Conservation (phyloP, 2,888 invertebrate genomes). For the Scaptodrosophila latifasciaeformis region DNA sequence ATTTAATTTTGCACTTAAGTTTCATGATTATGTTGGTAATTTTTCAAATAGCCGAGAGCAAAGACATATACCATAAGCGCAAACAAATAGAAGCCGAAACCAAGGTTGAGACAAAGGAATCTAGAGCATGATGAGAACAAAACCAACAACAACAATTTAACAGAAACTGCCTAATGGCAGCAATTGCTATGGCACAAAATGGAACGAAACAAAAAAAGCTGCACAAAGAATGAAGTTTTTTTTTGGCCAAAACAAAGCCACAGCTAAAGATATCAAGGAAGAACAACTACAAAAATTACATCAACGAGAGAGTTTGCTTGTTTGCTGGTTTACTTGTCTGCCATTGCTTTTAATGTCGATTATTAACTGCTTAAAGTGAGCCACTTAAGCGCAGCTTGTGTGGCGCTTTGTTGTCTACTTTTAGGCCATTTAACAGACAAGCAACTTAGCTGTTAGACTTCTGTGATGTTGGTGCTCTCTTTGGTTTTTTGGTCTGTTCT, state of each 20-base stretch:
- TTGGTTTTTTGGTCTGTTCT: no score
- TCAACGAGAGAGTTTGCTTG: no score
- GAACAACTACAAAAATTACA: no score
- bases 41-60: constrained; percentile 22
- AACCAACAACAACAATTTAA: constrained; percentile 21
- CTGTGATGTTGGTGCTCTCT: constrained; percentile 3
- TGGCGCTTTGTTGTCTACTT: constrained; percentile 50
- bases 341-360: constrained; percentile 56
- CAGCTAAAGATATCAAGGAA: constrained; percentile 14
- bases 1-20: constrained; percentile 34
- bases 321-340: no score
- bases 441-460: constrained; percentile 21
- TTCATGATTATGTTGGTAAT: constrained; percentile 18
- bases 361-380: constrained; percentile 46
- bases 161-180: neutral
- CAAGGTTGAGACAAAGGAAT: no score
- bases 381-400: constrained; percentile 45
- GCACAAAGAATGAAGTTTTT: neutral
- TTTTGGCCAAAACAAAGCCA: neutral
- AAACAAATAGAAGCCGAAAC: no score
- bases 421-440: constrained; percentile 49
- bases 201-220: neutral
- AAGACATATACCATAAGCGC: no score
- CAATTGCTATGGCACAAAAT: neutral
- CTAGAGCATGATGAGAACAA: constrained; percentile 6